Base-by-base conservation (phyloP, 2,888 invertebrate genomes). In the Pherbina coryleti region DNA sequence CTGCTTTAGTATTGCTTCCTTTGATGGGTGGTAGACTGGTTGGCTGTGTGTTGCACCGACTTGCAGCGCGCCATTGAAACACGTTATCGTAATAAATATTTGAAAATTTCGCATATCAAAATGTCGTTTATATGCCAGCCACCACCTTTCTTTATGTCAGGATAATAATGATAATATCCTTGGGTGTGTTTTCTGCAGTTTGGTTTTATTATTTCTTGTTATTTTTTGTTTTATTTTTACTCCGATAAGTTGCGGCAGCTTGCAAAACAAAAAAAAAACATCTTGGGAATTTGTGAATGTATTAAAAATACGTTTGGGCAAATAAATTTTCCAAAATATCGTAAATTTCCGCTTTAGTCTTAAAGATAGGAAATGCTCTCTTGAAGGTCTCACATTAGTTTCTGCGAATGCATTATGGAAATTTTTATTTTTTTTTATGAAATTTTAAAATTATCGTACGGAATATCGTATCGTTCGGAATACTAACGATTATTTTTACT, bases 71-170 rank as follows among this genome's bases (percentile, higher is more conserved):
- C 19, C 60, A 44, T 44, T 44, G 57, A 72, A 22, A 49, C 55
- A 57, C 37, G 34, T 64, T 74, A 64, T 51, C 64, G 64, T 64
- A 75, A 75, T 75, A 75, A 75, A 75, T 75, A 75, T 67, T 75
- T 67, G 55, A 67, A 75, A 73, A 64, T 64, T 49, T 74, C 64
- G 25, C 74, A 31, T 44, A 75, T 67, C 75, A 75, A 75, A 75
- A 55, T 55, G 75, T 75, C 67, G 55, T 75, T 75, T 67, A 55
- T 14, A 14, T n/a, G 72, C 34, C 9, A 28, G 19, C 22, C 67
- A 9, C 55, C 37, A 64, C 62, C 62, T 62, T 64, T 72, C 49
- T 75, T 55, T 19, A 49, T 53, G 34, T n/a, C 66, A 64, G 53
- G 66, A 75, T 37, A 66, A 75, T 37, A 66, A 75, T 19, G 66